Evolutionary conservation across 2,797 vertebrate species (phyloP).

Genomic region (Mastacembelus armatus): DNA sequence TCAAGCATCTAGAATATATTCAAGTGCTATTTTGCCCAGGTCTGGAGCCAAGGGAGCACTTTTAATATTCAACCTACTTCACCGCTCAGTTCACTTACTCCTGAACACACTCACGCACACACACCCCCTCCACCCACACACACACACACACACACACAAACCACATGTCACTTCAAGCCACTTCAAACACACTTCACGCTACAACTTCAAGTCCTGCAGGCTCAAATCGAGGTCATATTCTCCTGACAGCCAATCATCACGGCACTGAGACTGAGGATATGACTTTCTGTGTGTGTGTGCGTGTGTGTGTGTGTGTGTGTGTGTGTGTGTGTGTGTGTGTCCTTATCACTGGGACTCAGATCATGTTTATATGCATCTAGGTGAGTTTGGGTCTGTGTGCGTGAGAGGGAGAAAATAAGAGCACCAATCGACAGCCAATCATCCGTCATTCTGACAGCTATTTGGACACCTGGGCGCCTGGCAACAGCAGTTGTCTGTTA

Average conservation of each 20-base stretch:
- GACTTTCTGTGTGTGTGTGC: slow-evolving; percentile 9
- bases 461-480: slow-evolving; percentile 62
- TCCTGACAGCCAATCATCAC: slow-evolving; percentile 69
- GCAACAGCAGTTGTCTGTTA: slow-evolving; percentile 70
- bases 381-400: neutral
- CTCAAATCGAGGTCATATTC: slow-evolving; percentile 70
- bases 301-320: no score
- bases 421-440: slow-evolving; percentile 48
- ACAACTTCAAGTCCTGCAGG: slow-evolving; percentile 59
- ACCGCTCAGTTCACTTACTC: slow-evolving; percentile 44
- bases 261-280: slow-evolving; percentile 23
- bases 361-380: slow-evolving; percentile 43
- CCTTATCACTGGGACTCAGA: slow-evolving; percentile 24
- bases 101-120: slow-evolving; percentile 22
- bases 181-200: slow-evolving; percentile 70
- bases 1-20: slow-evolving; percentile 68
- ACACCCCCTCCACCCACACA: no score
- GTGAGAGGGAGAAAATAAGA: neutral
- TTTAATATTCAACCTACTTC: slow-evolving; percentile 77
- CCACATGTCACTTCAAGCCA: slow-evolving; percentile 61
- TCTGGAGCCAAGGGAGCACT: slow-evolving; percentile 65
- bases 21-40: slow-evolving; percentile 64
- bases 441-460: slow-evolving; percentile 56
- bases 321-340: slow-evolving; percentile 4
- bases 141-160: slow-evolving; percentile 40